These are phyloP conservation scores for Neolamprologus caudopunctatus DNA, from an alignment of 2,113 vertebrate species.

Conservation along the genomic window DNA sequence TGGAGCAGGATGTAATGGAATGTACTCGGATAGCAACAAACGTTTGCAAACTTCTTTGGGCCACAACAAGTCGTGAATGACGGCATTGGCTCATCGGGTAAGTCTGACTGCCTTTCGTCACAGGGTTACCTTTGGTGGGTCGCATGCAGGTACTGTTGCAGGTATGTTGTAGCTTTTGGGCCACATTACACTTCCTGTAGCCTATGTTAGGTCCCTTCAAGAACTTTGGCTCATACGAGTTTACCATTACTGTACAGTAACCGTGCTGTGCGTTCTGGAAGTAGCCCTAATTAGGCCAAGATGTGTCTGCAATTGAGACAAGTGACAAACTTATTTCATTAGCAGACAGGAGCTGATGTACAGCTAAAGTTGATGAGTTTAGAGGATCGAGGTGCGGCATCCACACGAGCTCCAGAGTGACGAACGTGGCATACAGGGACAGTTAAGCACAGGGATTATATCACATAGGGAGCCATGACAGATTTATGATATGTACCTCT, in stretches of 20 bases:
- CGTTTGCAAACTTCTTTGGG: background rate
- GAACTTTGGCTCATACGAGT: background rate
- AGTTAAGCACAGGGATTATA: background rate
- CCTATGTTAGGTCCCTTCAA: background rate
- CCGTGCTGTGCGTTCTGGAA: fast-evolving
- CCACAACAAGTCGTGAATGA: background rate
- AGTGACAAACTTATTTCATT: background rate
- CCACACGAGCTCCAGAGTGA: background rate
- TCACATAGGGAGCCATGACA: background rate
- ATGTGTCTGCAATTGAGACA: background rate
- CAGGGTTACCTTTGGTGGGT: background rate
- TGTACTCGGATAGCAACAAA: background rate
- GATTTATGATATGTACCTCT: background rate
- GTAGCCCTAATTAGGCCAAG: background rate
- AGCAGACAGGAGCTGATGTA: background rate
- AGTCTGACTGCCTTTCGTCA: background rate
- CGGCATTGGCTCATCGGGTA: background rate
- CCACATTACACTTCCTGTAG: background rate
- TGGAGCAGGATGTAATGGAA: background rate
- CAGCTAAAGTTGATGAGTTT: background rate
- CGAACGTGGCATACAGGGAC: background rate
- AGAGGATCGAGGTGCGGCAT: background rate
- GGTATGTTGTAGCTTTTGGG: background rate
- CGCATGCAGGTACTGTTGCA: background rate
- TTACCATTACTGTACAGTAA: background rate